phyloP scores from a whole-genome alignment of 2,888 invertebrate genomes.

The Limulus polyphemus region DNA sequence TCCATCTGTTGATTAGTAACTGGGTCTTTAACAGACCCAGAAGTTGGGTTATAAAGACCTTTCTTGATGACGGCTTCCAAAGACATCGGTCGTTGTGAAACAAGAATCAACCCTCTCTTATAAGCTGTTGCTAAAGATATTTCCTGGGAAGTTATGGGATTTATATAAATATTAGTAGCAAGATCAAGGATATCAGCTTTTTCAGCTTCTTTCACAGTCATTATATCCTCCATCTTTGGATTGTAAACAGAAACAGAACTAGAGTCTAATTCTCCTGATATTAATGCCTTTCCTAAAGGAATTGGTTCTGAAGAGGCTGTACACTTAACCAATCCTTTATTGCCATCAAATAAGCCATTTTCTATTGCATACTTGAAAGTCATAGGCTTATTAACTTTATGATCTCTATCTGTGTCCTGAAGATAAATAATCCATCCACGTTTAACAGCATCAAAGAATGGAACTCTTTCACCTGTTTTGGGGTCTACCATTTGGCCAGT shows the following conservation, averaged over 20 bases:
- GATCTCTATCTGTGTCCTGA: not conserved
- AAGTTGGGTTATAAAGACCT: constrained; percentile 35
- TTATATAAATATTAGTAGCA: constrained; percentile 54
- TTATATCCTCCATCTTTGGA: constrained; percentile 57
- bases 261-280: constrained; percentile 60
- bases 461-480: constrained; percentile 65
- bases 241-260: constrained; percentile 60
- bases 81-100: constrained; percentile 57
- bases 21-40: constrained; percentile 51
- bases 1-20: constrained; percentile 56
- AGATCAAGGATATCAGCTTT: constrained; percentile 65
- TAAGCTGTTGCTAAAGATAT: constrained; percentile 35
- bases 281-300: constrained; percentile 62
- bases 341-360: constrained; percentile 53
- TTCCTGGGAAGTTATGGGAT: constrained; percentile 60
- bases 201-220: constrained; percentile 66
- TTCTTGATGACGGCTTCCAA: constrained; percentile 42
- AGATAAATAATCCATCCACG: constrained; percentile 51
- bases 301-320: constrained; percentile 48
- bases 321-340: constrained; percentile 51
- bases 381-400: constrained; percentile 40
- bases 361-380: constrained; percentile 56
- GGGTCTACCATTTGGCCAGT: constrained; percentile 78
- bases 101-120: constrained; percentile 53
- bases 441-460: constrained; percentile 70